These are phyloP conservation scores for Galeopterus variegatus DNA, from an alignment of 2,113 vertebrate species.

Conservation along the genomic window DNA sequence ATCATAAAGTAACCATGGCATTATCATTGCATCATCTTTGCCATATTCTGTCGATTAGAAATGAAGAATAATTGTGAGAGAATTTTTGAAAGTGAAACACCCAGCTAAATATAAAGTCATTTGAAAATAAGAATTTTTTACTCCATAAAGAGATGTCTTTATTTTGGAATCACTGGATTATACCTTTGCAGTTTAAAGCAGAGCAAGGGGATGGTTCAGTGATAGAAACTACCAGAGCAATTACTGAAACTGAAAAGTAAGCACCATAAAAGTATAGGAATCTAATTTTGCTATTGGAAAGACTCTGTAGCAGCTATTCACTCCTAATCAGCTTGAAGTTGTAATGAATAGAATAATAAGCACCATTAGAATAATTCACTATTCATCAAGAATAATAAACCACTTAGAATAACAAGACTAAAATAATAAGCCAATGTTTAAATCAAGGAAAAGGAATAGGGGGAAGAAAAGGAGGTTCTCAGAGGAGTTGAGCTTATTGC, in stretches of 20 bases:
- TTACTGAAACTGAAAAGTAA: conserved; percentile 73
- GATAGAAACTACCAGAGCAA: conserved; percentile 61
- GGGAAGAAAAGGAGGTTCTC: conserved; percentile 17
- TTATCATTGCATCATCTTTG: background rate
- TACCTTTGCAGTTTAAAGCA: conserved; percentile 23
- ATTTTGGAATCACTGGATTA: conserved; percentile 58
- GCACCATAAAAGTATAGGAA: conserved; percentile 59
- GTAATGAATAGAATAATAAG: conserved; percentile 84
- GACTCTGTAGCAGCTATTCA: conserved; percentile 76
- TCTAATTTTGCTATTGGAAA: conserved; percentile 73
- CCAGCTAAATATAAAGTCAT: conserved; percentile 14
- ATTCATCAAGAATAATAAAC: conserved; percentile 85
- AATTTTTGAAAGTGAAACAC: conserved; percentile 26
- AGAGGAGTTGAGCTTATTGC: conserved; percentile 32
- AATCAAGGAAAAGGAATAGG: background rate
- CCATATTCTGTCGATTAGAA: background rate
- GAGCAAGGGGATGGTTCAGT: conserved; percentile 26
- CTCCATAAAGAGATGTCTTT: conserved; percentile 12
- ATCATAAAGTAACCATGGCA: background rate
- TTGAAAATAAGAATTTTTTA: conserved; percentile 35
- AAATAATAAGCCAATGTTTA: conserved; percentile 79
- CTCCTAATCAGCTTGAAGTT: conserved; percentile 79
- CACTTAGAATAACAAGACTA: conserved; percentile 81
- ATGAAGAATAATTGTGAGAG: background rate
- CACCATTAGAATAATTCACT: conserved; percentile 82